A percentile compares a stretch with the other conserved stretches of the same genome.
Conservation (phyloP, 2,888 invertebrate species). For the Agrochola macilenta region DNA sequence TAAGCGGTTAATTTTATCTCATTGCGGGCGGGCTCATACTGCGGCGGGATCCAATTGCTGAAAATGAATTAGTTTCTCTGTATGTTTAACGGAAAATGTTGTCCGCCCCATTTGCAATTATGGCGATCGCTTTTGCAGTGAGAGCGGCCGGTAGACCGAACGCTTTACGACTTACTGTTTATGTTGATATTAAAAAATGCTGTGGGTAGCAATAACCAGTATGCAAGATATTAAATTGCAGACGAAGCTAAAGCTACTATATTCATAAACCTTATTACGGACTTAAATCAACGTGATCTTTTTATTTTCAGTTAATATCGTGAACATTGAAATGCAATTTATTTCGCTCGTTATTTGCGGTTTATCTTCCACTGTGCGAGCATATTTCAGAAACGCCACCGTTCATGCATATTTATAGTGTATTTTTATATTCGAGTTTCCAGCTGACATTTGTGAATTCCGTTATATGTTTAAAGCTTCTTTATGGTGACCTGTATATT, state of each 20-base stretch:
- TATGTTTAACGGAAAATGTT: slow-evolving; percentile 40
- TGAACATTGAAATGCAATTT: slow-evolving; percentile 48
- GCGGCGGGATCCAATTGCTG: slow-evolving; percentile 48
- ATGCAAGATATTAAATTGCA: slow-evolving; percentile 49
- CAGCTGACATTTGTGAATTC: slow-evolving; percentile 7
- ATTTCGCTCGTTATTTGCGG: slow-evolving; percentile 38
- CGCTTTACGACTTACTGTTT: slow-evolving; percentile 53
- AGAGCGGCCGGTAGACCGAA: slow-evolving; percentile 6
- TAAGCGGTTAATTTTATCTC: slow-evolving; percentile 59
- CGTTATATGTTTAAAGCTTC: slow-evolving; percentile 16
- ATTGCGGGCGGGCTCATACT: slow-evolving; percentile 44
- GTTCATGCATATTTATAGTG: slow-evolving; percentile 15
- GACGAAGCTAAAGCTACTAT: slow-evolving; percentile 5
- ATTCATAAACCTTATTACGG: slow-evolving; percentile 31
- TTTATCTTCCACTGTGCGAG: slow-evolving; percentile 30
- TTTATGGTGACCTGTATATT: slow-evolving; percentile 13
- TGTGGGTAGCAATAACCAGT: slow-evolving; percentile 39
- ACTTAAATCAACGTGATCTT: slow-evolving; percentile 29
- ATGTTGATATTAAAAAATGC: slow-evolving; percentile 58
- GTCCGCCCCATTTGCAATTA: slow-evolving; percentile 44
- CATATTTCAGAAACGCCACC: slow-evolving; percentile 20
- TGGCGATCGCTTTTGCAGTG: slow-evolving; percentile 46
- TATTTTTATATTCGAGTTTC: slow-evolving; percentile 28
- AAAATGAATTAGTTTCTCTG: slow-evolving; percentile 57
- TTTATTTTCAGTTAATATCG: slow-evolving; percentile 22